These are phyloP conservation scores for Drosophila monieri DNA, from an alignment of 2,888 invertebrate species.

Conservation along the genomic window DNA sequence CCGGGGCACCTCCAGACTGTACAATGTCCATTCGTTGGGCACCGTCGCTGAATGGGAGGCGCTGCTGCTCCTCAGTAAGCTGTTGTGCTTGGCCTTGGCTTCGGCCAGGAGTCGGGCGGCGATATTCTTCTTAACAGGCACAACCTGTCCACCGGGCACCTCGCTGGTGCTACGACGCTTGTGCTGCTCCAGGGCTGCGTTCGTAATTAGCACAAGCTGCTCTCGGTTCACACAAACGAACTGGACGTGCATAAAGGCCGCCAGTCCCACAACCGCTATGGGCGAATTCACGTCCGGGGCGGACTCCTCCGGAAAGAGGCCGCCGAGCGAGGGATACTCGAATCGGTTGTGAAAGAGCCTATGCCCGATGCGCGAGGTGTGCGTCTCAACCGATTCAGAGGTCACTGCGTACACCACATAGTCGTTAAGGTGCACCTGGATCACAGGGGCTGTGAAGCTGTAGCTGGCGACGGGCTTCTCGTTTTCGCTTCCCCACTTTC, in stretches of 20 bases:
- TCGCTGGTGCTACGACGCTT: conserved; percentile 60
- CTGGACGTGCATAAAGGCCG: conserved; percentile 82
- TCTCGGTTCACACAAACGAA: conserved; percentile 81
- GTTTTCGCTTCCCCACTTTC: conserved; percentile 84
- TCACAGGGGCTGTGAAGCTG: conserved; percentile 89
- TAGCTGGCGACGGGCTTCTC: conserved; percentile 87
- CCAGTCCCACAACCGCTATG: conserved; percentile 82
- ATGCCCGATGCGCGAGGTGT: conserved; percentile 88
- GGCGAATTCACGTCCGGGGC: conserved; percentile 81
- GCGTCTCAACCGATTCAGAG: conserved; percentile 90
- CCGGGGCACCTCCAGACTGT: conserved; percentile 88
- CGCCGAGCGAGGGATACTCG: conserved; percentile 82
- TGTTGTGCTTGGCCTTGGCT: conserved; percentile 80
- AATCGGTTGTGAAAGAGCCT: conserved; percentile 85
- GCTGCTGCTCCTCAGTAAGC: conserved; percentile 64
- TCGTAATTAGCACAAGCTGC: conserved; percentile 81
- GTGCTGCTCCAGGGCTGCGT: conserved; percentile 68
- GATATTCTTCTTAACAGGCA: conserved; percentile 73
- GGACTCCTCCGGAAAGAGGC: conserved; percentile 82
- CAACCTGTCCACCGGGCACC: conserved; percentile 48
- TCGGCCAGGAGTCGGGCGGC: conserved; percentile 79
- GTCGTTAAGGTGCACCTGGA: conserved; percentile 88
- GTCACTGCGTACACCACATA: conserved; percentile 90
- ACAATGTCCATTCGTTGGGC: conserved; percentile 88
- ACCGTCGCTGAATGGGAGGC: conserved; percentile 58